Evolutionary conservation across 2,113 vertebrate species (phyloP).

Genomic region (Hippocampus zosterae): DNA sequence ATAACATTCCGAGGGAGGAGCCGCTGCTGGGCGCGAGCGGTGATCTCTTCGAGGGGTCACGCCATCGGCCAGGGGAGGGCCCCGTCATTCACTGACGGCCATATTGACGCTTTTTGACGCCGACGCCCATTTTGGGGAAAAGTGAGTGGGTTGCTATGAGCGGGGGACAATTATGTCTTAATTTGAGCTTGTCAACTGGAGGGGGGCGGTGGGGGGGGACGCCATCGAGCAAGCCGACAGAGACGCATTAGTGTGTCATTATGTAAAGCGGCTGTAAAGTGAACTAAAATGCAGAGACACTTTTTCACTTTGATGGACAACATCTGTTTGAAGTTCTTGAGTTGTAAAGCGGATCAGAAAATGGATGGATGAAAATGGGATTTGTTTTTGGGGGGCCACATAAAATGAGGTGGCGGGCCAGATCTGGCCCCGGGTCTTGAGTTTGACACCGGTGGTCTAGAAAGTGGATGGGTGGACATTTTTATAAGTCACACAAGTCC

Average conservation of each 20-base stretch:
- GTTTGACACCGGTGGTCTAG: no score
- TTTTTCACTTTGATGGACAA: conserved; percentile 58
- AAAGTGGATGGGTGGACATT: neutral
- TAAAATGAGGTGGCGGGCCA: no score
- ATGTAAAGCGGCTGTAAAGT: conserved; percentile 31
- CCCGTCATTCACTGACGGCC: conserved; percentile 67
- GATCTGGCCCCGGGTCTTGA: no score
- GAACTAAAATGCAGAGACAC: conserved; percentile 32
- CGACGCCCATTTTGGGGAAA: conserved; percentile 43
- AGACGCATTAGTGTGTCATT: conserved; percentile 22
- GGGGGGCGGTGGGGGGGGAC: neutral
- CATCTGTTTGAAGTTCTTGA: conserved; percentile 22
- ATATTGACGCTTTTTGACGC: conserved; percentile 65
- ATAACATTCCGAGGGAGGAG: conserved; percentile 85
- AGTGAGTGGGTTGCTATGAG: conserved; percentile 14
- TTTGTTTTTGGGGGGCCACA: no score
- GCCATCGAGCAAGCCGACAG: neutral
- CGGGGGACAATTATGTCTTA: conserved; percentile 49
- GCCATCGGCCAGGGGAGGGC: conserved; percentile 67
- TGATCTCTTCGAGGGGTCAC: conserved; percentile 81
- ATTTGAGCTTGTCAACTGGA: conserved; percentile 46
- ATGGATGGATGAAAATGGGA: no score
- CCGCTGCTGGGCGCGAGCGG: conserved; percentile 84
- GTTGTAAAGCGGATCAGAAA: no score
- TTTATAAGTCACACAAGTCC: conserved; percentile 9